Evolutionary conservation across 2,888 invertebrate genomes (phyloP).

Genomic region (Parasteatoda lunata): DNA sequence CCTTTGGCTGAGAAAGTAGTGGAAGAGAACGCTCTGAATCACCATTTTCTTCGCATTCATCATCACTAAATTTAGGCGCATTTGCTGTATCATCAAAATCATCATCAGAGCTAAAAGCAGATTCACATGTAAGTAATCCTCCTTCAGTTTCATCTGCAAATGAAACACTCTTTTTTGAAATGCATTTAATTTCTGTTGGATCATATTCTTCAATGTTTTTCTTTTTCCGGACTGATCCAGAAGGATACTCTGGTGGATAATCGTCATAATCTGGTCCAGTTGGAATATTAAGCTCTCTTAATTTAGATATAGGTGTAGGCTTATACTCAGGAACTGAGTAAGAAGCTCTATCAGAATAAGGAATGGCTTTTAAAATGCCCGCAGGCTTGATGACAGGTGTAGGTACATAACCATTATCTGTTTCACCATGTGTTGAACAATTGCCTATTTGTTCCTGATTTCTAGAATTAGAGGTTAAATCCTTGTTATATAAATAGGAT

Average conservation of each 20-base stretch:
- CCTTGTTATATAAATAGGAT: background rate
- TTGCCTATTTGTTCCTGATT: background rate
- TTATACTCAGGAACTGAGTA: constrained; percentile 62
- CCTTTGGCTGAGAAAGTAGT: background rate
- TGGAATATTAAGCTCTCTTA: constrained; percentile 51
- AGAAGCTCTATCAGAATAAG: background rate
- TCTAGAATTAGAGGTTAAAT: background rate
- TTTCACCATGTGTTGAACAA: background rate
- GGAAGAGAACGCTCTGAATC: background rate
- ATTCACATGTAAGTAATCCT: background rate
- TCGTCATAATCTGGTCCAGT: constrained; percentile 1
- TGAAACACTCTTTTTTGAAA: constrained; percentile 38
- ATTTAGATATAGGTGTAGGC: constrained; percentile 65
- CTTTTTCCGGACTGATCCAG: constrained; percentile 16
- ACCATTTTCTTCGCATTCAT: constrained; percentile 48
- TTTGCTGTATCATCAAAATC: constrained; percentile 22
- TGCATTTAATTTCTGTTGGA: constrained; percentile 61
- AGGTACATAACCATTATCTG: constrained; percentile 34
- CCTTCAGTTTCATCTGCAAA: constrained; percentile 31
- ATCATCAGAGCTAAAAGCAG: constrained; percentile 50
- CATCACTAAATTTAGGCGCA: constrained; percentile 57
- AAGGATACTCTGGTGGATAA: constrained; percentile 17
- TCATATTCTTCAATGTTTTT: constrained; percentile 69
- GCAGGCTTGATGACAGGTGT: constrained; percentile 31
- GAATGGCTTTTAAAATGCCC: constrained; percentile 37